These are phyloP conservation scores for Choreutis nemorana DNA, from an alignment of 2,888 invertebrate species.

Conservation along the genomic window DNA sequence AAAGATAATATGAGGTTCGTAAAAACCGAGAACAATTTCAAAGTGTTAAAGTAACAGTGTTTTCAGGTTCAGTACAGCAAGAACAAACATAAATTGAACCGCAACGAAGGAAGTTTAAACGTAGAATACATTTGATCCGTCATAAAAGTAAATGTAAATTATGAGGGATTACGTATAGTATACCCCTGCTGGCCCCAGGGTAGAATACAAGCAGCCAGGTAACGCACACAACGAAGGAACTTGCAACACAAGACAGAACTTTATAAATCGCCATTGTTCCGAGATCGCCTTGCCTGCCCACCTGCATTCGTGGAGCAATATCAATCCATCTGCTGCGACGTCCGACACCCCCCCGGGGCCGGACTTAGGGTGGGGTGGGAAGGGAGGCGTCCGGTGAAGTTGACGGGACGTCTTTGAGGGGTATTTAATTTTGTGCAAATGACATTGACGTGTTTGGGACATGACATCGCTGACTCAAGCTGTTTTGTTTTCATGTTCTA, in stretches of 20 bases:
- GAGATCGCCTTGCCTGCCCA: slow-evolving; percentile 41
- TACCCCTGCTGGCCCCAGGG: no score
- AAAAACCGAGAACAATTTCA: no score
- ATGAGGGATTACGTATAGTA: background rate
- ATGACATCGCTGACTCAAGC: slow-evolving; percentile 6
- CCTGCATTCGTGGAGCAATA: slow-evolving; percentile 55
- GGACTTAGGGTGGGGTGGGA: slow-evolving; percentile 1
- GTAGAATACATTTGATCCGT: no score
- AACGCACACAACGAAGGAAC: slow-evolving; percentile 3
- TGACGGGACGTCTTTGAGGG: slow-evolving; percentile 43
- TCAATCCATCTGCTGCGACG: slow-evolving; percentile 51
- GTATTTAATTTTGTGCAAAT: slow-evolving; percentile 61
- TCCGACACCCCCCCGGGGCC: no score
- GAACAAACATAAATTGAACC: no score
- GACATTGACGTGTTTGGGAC: slow-evolving; percentile 30
- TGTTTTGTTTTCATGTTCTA: background rate
- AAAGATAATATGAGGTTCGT: no score
- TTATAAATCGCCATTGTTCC: slow-evolving; percentile 48
- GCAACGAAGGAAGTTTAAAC: no score
- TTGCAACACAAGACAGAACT: slow-evolving; percentile 25
- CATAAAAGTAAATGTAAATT: slow-evolving; percentile 1
- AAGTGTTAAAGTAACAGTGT: no score
- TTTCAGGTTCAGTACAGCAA: no score
- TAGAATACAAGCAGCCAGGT: no score
- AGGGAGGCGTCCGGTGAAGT: slow-evolving; percentile 18